Base-by-base conservation (phyloP, 1,140 invertebrate genomes). In the Diachasma alloeum region DNA sequence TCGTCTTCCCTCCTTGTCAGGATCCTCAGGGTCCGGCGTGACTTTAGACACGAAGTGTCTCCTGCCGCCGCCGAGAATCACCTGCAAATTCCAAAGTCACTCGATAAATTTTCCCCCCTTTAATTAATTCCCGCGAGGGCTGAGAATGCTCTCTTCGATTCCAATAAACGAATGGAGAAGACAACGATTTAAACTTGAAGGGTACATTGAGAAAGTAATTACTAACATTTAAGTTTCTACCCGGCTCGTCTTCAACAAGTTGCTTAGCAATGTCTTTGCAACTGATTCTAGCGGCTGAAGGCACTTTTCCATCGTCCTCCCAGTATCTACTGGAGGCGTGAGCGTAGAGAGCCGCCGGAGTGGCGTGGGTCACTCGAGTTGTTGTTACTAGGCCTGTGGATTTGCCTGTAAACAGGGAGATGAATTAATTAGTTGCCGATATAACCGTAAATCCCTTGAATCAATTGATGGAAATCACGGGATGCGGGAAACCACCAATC, bases 271-370 rank as follows among this genome's bases (percentile, higher is more conserved):
- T 95, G 83, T 96, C 95, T 63, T 92, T 91, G 84, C 93, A 94
- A 0, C 90, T 84, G 4, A 87, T 87, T 81, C 56, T 81, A 31
- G 89, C 86, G 22, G 92, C 90, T 22, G 84, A 92, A 85, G 83
- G 93, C 84, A 91, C 85, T 76, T 94, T 92, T n/a, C 88, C 86
- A 82, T 96, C 94, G 75, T 93, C 93, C 87, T 96, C 95, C 93
- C 95, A 96, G 81, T 95, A 93, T n/a, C 95, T 88, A 75, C 94
- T 93, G 0, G 94, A 91, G 0, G 93, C 91, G 81, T 96, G 94
- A 0, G 96, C 96, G 88, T 97, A 98, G 1, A 94, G 89, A 0
- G 94, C 94, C 0, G 93, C 92, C 0, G 95, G 95, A 0, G 95
- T 94, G 0, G 95, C 95, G 82, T 96, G 95, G 0, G 95, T 96